Base-by-base conservation (phyloP, 2,888 invertebrate species). In the Hemaris fuciformis region DNA sequence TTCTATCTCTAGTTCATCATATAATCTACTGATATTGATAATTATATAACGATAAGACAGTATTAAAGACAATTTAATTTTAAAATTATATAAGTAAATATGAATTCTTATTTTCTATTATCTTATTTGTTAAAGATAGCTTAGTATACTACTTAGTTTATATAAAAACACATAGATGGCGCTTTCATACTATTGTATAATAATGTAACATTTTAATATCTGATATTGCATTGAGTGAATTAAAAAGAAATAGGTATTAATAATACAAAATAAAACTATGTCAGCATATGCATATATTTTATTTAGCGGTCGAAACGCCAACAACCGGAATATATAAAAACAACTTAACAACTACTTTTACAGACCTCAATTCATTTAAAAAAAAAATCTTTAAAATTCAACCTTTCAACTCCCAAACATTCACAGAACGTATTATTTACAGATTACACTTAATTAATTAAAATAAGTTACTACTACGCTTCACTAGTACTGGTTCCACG, bases 401-500 rank as follows among this genome's bases (percentile, higher is more conserved):
- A 10, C 15, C 3, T 15, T 27, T 31, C 31, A 10, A 31, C 18
- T 18, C 8, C 31, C 31, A 31, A 27, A 4, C 27, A 27, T 27
- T 8, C 53, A 53, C 31, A 53, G 10, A 53, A 15, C 15, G 20
- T 43, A 53, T 31, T 53, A 18, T 10, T 10, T 27, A 31, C 27
- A 53, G 5, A 31, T 53, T 53, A 15, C 53, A 15, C 53, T 31
- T 53, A 18, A 31, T 53, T 53, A 10, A 31, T 53, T 53, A 18
- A n/a, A 31, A 53, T 53, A 31, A 31, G 15, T 53, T 53, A 53
- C 6, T 10, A 31, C 31, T 20, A 53, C 8, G 18, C 8, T 7
- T 27, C 3, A 27, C 34, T 41, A 84, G 73, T 88, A 90, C 71
- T 89, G 81, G 72, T 89, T 88, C 89, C 91, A 92, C 0, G 88